phyloP scores from a whole-genome alignment of 2,113 vertebrate genomes.

The Zapus hudsonius region DNA sequence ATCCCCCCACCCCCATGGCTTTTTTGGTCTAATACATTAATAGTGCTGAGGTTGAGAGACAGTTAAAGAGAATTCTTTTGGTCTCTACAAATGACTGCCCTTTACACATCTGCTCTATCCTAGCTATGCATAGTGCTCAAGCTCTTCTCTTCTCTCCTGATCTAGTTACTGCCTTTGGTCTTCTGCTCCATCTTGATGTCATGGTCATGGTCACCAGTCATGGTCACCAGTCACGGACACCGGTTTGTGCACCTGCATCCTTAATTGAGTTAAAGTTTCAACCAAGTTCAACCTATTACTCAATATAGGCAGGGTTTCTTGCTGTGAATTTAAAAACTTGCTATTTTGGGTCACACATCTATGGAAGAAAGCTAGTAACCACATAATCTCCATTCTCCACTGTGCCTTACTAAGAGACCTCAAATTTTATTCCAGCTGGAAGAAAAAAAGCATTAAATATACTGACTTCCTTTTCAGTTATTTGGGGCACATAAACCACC shows the following conservation, averaged over 20 bases:
- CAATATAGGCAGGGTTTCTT: neutral
- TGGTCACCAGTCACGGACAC: no score
- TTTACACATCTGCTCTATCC: neutral
- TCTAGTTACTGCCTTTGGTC: neutral
- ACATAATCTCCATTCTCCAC: neutral
- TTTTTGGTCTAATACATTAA: neutral
- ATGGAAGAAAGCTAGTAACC: neutral
- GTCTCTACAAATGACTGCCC: neutral
- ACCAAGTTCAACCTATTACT: neutral
- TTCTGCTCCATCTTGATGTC: neutral
- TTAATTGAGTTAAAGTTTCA: neutral
- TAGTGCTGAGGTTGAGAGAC: neutral
- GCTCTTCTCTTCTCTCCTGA: neutral
- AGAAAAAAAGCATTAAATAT: neutral
- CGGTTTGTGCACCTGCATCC: neutral
- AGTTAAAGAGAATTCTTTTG: neutral
- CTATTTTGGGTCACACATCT: neutral
- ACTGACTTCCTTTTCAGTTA: neutral
- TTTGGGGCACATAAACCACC: neutral
- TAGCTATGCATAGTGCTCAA: neutral
- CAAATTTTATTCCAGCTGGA: neutral
- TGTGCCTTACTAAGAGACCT: neutral
- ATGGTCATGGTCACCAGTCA: neutral
- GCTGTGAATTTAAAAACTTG: neutral
- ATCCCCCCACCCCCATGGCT: neutral